Evolutionary conservation across 2,888 invertebrate species (phyloP).

Genomic region (Drosophila kanekoi): DNA sequence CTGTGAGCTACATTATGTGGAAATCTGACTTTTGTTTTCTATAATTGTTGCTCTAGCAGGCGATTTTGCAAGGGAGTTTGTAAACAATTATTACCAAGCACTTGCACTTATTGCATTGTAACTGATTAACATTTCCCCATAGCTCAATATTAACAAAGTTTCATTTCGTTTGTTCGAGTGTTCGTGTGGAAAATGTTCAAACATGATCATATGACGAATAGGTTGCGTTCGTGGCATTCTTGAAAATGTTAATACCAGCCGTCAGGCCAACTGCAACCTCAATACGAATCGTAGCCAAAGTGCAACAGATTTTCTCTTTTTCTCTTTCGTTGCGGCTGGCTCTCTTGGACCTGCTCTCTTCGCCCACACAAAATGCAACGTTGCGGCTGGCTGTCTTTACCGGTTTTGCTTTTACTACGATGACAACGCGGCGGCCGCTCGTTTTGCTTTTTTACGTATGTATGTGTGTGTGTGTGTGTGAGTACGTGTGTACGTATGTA

Average conservation of each 20-base stretch:
- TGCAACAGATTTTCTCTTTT: constrained; percentile 14
- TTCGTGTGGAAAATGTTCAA: neutral
- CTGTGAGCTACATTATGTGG: constrained; percentile 7
- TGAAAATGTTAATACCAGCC: constrained; percentile 31
- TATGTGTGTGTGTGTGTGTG: no score
- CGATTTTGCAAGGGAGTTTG: neutral
- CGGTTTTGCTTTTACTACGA: constrained; percentile 56
- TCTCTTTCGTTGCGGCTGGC: constrained; percentile 12
- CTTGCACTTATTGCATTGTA: no score
- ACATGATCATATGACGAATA: constrained; percentile 16
- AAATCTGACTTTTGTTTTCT: neutral
- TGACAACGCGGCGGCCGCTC: constrained; percentile 37
- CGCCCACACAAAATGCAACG: constrained; percentile 62
- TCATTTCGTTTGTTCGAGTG: neutral
- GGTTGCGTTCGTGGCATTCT: constrained; percentile 55
- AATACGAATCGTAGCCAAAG: constrained; percentile 17
- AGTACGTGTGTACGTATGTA: neutral
- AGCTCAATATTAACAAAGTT: no score
- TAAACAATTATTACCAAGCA: neutral
- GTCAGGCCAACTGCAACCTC: constrained; percentile 21
- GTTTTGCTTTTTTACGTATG: constrained; percentile 25
- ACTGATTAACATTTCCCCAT: no score
- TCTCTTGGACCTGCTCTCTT: constrained; percentile 20
- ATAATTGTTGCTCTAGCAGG: neutral
- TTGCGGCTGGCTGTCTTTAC: constrained; percentile 31